Conservation (phyloP, 2,888 invertebrate species). For the Temnothorax ravouxi region DNA sequence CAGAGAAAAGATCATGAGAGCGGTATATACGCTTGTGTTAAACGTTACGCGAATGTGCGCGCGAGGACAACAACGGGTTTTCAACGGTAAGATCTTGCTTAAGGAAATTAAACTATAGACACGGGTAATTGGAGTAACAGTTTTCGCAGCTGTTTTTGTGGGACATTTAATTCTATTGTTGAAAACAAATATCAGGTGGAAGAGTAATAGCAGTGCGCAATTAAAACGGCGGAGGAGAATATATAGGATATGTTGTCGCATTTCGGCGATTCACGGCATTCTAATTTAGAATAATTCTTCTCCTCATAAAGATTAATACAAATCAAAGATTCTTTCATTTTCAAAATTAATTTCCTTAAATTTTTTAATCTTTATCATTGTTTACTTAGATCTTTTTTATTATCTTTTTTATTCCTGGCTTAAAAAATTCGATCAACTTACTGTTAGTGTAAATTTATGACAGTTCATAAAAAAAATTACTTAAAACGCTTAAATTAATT, state of each 20-base stretch:
- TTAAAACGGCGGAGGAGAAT: conserved; percentile 3
- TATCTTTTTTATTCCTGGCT: background rate
- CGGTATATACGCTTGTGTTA: background rate
- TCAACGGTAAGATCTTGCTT: conserved; percentile 25
- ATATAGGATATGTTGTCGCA: background rate
- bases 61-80: conserved; percentile 16
- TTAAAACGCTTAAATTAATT: background rate
- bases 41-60: conserved; percentile 11
- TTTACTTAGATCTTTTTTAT: background rate
- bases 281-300: background rate
- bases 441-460: background rate
- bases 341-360: background rate
- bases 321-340: background rate
- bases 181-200: conserved; percentile 16
- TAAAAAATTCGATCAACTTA: background rate
- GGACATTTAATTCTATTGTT: conserved; percentile 14
- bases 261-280: background rate
- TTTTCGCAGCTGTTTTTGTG: conserved; percentile 36
- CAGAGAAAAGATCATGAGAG: conserved; percentile 16
- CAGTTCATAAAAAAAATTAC: no score
- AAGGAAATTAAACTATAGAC: conserved; percentile 46
- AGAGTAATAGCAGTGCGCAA: conserved; percentile 18
- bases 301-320: background rate
- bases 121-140: conserved; percentile 41
- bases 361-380: background rate